Percentiles rank a stretch among this genome's conserved stretches.
phyloP scores from a whole-genome alignment of 2,888 invertebrate species.

The Petrolisthes cinctipes region DNA sequence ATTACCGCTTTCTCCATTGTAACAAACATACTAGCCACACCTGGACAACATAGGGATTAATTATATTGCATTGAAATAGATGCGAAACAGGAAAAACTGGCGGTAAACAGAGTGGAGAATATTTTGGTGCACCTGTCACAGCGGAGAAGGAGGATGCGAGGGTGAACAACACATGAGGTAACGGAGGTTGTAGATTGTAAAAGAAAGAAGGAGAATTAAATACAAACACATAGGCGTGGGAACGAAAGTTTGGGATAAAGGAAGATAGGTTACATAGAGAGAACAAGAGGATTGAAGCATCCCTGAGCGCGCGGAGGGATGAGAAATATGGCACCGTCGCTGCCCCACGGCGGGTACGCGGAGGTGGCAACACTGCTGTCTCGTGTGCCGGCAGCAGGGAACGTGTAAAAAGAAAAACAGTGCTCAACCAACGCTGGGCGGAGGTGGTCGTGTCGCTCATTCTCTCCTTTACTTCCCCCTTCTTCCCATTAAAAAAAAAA shows the following conservation, averaged over 20 bases:
- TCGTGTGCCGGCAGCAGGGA: conserved; percentile 12
- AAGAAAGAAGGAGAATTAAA: not conserved
- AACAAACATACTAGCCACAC: too few relatives aligned
- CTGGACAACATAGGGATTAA: too few relatives aligned
- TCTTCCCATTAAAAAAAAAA: not conserved
- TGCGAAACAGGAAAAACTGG: not conserved
- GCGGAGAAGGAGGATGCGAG: not conserved
- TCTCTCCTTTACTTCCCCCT: not conserved
- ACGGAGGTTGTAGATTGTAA: not conserved
- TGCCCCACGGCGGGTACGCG: not conserved
- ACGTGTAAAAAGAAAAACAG: conserved; percentile 18
- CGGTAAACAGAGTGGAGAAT: not conserved
- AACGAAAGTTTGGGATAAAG: not conserved
- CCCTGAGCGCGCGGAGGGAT: not conserved
- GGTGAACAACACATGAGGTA: not conserved
- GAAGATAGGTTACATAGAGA: conserved; percentile 15
- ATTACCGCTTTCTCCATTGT: too few relatives aligned
- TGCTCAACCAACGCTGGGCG: conserved; percentile 6
- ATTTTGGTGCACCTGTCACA: not conserved
- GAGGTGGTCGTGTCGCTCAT: not conserved
- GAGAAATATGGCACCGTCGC: not conserved
- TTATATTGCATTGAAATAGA: not conserved
- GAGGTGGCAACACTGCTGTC: conserved; percentile 1
- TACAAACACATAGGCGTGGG: not conserved
- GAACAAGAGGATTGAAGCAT: not conserved